These are phyloP conservation scores for Ctena decussata DNA, from an alignment of 2,888 invertebrate species.

Conservation along the genomic window DNA sequence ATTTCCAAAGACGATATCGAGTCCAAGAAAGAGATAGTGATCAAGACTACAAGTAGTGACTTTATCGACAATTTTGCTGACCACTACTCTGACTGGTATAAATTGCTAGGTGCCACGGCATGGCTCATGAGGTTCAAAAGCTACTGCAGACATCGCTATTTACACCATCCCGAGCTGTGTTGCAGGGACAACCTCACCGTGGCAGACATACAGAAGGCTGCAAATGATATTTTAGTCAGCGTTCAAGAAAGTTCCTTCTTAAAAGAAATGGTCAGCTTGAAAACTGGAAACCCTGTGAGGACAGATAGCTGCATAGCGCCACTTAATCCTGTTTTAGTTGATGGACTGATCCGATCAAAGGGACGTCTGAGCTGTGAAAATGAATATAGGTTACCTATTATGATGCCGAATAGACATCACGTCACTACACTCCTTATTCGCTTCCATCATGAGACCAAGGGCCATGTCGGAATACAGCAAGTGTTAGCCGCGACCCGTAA, in stretches of 20 bases:
- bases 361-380: not conserved
- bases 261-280: conserved; percentile 1
- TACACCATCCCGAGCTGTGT: not conserved
- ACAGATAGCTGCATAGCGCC: conserved; percentile 15
- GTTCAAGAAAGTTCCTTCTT: conserved; percentile 10
- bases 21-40: no score
- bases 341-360: conserved; percentile 2
- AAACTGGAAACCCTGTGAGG: conserved; percentile 12
- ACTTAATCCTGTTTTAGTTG: conserved; percentile 12
- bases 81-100: conserved; percentile 19
- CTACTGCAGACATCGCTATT: conserved; percentile 15
- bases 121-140: conserved; percentile 20
- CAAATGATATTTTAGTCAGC: conserved; percentile 2
- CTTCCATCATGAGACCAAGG: not conserved
- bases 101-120: conserved; percentile 17
- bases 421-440: conserved; percentile 21
- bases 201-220: conserved; percentile 16
- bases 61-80: not conserved
- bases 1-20: conserved; percentile 27
- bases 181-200: conserved; percentile 19
- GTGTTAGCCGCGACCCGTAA: not conserved
- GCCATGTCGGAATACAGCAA: conserved; percentile 13
- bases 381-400: not conserved
- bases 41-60: conserved; percentile 12
- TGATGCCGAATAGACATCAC: conserved; percentile 11